Base-by-base conservation (phyloP, 2,888 invertebrate species). In the Vesta saturnalis region DNA sequence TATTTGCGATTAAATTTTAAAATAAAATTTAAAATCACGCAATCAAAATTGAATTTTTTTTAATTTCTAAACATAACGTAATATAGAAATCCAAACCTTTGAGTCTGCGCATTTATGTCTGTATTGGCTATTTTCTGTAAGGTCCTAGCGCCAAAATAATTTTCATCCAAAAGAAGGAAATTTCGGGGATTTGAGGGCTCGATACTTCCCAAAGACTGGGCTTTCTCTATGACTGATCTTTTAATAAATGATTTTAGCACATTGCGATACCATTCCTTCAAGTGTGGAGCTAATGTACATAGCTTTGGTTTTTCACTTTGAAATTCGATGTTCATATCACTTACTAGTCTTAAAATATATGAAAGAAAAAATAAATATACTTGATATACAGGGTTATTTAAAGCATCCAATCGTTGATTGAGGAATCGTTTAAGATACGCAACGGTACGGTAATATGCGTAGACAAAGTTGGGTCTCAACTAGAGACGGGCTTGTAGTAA, bases 181-280 rank as follows among this genome's bases (percentile, higher is more conserved):
- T 52, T 52, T 19, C 21, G 52, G 19, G 52, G 52, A 52, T 52
- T 52, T 52, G 19, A 52, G 16, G 52, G 52, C 4, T 52, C 21
- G n/a, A 52, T 52, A 19, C 21, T 52, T 19, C 52, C 21, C 21
- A 52, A n/a, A 8, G 52, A 19, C 19, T 4, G 19, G 6, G 23
- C 23, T 23, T 23, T 23, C 8, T 23, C 19, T 52, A 52, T 4
- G 1, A 52, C 52, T 2, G 19, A 19, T 52, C 19, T 52, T 52
- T 52, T 52, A 19, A 52, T 52, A 52, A 52, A 52, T 52, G 6
- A 52, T 52, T 52, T 52, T 19, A 52, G 52, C 21, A 52, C 21
- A 52, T 5, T 52, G 3, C 52, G 21, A 52, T 52, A 52, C 8
- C 15, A 52, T 52, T 52, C 18, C 8, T n/a, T 52, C 10, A 52